Conservation (phyloP, 2,113 vertebrate genomes). For the Hemicordylus capensis region DNA sequence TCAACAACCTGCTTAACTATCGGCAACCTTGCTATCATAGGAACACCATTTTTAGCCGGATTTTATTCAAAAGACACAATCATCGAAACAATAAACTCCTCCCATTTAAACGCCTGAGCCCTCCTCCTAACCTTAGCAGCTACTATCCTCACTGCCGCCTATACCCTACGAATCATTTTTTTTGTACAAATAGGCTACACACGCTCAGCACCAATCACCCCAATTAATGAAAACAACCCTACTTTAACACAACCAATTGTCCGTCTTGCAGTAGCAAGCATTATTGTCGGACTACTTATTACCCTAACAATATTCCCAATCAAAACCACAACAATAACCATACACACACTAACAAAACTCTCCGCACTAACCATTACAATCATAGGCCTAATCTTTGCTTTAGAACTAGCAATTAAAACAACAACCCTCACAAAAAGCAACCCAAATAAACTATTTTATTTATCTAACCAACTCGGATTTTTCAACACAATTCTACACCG, state of each 20-base stretch:
- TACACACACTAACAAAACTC: background rate
- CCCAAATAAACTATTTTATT: no score
- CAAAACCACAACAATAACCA: background rate
- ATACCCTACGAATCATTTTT: background rate
- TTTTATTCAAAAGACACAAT: background rate
- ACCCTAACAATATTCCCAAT: no score
- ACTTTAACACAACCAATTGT: no score
- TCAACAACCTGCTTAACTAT: background rate
- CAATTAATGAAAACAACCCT: background rate
- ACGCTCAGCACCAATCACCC: no score
- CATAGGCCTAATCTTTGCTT: background rate
- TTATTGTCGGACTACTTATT: no score
- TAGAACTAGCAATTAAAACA: no score
- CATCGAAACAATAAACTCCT: background rate
- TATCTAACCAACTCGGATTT: no score
- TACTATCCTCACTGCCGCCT: background rate
- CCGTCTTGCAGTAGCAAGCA: no score
- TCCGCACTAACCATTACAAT: background rate
- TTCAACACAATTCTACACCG: no score
- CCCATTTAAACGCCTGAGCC: background rate
- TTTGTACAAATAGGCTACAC: background rate
- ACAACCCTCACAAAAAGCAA: no score
- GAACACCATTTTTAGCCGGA: background rate
- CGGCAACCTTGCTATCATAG: background rate
- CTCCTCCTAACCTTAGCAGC: no score